A percentile compares a stretch with the other conserved stretches of the same genome.
phyloP scores from a whole-genome alignment of 2,888 invertebrate species.

The Lasioglossum marginatum region DNA sequence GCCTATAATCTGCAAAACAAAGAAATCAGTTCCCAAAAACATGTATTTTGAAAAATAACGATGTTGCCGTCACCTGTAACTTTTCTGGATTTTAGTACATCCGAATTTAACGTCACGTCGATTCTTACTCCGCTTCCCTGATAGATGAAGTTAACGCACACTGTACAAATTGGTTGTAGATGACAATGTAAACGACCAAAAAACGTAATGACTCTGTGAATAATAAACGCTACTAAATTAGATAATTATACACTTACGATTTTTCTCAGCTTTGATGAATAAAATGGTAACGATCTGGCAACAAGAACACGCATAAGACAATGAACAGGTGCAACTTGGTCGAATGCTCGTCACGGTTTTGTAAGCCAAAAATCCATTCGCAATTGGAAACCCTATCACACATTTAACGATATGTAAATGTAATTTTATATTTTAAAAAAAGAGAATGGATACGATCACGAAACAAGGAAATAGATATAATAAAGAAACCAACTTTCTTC shows the following conservation, averaged over 20 bases:
- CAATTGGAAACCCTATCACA: conserved; percentile 38
- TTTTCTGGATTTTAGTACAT: conserved; percentile 66
- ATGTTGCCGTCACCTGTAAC: conserved; percentile 68
- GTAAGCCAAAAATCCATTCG: conserved; percentile 67
- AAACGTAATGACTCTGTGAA: background rate
- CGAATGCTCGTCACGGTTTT: conserved; percentile 68
- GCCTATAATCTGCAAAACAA: conserved; percentile 71
- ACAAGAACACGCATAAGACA: conserved; percentile 73
- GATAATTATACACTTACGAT: conserved; percentile 67
- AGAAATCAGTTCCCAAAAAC: background rate
- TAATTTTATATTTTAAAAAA: background rate
- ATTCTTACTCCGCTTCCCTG: conserved; percentile 74
- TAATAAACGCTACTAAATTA: background rate
- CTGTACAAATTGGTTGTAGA: conserved; percentile 58
- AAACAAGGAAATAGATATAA: background rate
- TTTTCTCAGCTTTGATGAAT: conserved; percentile 66
- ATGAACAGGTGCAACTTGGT: conserved; percentile 71
- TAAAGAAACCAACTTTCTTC: conserved; percentile 49
- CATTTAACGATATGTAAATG: background rate
- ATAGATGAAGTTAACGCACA: conserved; percentile 79
- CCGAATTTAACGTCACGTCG: conserved; percentile 72
- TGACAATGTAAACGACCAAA: background rate
- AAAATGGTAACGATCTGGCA: conserved; percentile 77
- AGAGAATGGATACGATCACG: background rate
- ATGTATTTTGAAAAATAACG: background rate